Percentiles rank a stretch among this genome's conserved stretches.
Conservation (phyloP, 2,888 invertebrate genomes). For the Agrilus cyanescens region DNA sequence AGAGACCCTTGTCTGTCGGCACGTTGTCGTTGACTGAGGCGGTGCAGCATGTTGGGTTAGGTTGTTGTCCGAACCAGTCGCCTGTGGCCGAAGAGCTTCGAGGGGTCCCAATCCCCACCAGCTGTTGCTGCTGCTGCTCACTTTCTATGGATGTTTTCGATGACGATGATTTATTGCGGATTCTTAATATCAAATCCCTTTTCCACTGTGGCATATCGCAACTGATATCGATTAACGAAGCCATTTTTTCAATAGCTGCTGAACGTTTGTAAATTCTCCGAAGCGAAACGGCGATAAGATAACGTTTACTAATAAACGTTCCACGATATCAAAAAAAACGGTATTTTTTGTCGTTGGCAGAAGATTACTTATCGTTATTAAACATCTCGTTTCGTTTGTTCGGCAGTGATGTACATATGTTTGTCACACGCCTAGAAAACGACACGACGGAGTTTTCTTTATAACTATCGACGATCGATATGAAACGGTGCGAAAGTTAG, state of each 20-base stretch:
- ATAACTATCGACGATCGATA: no score
- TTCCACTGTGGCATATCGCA: constrained; percentile 64
- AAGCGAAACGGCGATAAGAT: no score
- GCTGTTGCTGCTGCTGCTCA: constrained; percentile 17
- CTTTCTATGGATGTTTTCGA: not conserved
- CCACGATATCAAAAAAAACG: no score
- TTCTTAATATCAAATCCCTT: constrained; percentile 66
- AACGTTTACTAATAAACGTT: no score
- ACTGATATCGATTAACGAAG: constrained; percentile 5
- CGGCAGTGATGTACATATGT: no score
- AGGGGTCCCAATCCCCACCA: constrained; percentile 16
- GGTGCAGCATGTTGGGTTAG: constrained; percentile 22
- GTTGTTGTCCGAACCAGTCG: constrained; percentile 27
- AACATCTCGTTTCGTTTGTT: no score
- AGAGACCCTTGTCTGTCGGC: constrained; percentile 21
- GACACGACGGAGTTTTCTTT: no score
- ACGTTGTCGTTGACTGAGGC: constrained; percentile 19
- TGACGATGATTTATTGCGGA: constrained; percentile 25
- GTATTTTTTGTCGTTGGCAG: no score
- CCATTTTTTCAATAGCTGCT: constrained; percentile 4
- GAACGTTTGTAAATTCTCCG: no score
- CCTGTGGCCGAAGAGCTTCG: constrained; percentile 19
- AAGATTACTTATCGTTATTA: no score
- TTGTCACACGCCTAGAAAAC: no score
- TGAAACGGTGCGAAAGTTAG: no score